Percentiles rank a stretch among this genome's conserved stretches.
These are phyloP conservation scores for Adelphocoris suturalis DNA, from an alignment of 2,888 invertebrate genomes.

Conservation along the genomic window DNA sequence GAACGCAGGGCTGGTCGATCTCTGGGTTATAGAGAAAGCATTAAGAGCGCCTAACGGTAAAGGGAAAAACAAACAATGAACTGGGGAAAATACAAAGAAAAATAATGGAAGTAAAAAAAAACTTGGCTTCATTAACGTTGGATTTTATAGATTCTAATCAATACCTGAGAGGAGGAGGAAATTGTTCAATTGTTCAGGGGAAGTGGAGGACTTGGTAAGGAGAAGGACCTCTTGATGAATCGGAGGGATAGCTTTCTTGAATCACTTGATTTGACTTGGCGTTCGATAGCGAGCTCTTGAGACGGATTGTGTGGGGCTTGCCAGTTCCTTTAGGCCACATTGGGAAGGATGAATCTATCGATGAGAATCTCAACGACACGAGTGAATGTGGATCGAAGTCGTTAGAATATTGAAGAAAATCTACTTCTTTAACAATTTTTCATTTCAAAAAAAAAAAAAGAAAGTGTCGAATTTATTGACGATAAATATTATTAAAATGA, in stretches of 20 bases:
- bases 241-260: neutral
- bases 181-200: slow-evolving; percentile 14
- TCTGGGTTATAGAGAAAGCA: slow-evolving; percentile 41
- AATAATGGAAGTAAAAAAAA: slow-evolving; percentile 46
- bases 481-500: too few species aligned
- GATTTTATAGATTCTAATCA: slow-evolving; percentile 57
- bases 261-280: neutral
- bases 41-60: slow-evolving; percentile 4
- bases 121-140: slow-evolving; percentile 60
- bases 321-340: neutral
- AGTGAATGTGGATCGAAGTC: neutral
- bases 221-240: slow-evolving; percentile 21
- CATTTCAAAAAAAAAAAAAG: too few species aligned
- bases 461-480: too few species aligned
- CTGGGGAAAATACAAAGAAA: slow-evolving; percentile 44
- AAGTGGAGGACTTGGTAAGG: slow-evolving; percentile 4
- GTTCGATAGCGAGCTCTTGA: neutral
- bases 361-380: neutral
- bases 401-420: too few species aligned
- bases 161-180: neutral
- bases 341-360: neutral
- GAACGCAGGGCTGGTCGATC: neutral
- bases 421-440: too few species aligned
- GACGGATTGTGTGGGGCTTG: neutral
- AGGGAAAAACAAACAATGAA: slow-evolving; percentile 42